Evolutionary conservation across 2,888 invertebrate species (phyloP).

Genomic region (Thereva nobilitata): DNA sequence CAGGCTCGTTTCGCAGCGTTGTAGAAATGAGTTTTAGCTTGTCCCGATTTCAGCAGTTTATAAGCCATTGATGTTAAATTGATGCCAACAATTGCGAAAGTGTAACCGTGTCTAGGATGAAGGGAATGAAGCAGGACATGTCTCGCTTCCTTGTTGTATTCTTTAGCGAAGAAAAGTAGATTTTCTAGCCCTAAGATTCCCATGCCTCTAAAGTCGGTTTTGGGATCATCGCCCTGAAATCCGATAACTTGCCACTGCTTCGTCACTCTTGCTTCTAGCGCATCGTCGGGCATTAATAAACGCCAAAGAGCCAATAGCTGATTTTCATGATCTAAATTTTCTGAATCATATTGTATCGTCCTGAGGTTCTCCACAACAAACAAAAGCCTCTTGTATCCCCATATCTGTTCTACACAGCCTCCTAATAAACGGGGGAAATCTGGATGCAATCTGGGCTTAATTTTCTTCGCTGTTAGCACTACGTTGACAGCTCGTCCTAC

Average conservation of each 20-base stretch:
- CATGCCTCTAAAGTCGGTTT: slow-evolving; percentile 98
- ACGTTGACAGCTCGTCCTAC: slow-evolving; percentile 73
- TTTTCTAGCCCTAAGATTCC: slow-evolving; percentile 92
- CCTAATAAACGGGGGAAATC: slow-evolving; percentile 76
- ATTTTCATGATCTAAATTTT: slow-evolving; percentile 76
- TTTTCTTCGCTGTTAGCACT: slow-evolving; percentile 75
- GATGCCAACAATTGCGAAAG: slow-evolving; percentile 90
- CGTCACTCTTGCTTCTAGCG: slow-evolving; percentile 73
- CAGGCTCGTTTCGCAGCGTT: slow-evolving; percentile 74
- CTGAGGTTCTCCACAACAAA: slow-evolving; percentile 75
- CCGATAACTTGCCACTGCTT: slow-evolving; percentile 96
- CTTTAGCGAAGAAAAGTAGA: slow-evolving; percentile 81
- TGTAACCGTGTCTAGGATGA: slow-evolving; percentile 88
- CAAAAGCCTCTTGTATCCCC: slow-evolving; percentile 80
- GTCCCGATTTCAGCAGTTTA: slow-evolving; percentile 76
- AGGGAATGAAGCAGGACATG: slow-evolving; percentile 85
- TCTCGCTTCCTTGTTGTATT: slow-evolving; percentile 77
- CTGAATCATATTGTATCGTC: slow-evolving; percentile 71
- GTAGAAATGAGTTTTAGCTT: slow-evolving; percentile 89
- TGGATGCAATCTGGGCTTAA: slow-evolving; percentile 77
- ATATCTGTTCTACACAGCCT: slow-evolving; percentile 79
- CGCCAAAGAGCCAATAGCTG: slow-evolving; percentile 80
- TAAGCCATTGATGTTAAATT: slow-evolving; percentile 92
- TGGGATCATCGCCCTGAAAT: slow-evolving; percentile 97
- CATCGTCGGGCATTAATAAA: slow-evolving; percentile 73